phyloP scores from a whole-genome alignment of 2,113 vertebrate genomes.

The Bungarus multicinctus region DNA sequence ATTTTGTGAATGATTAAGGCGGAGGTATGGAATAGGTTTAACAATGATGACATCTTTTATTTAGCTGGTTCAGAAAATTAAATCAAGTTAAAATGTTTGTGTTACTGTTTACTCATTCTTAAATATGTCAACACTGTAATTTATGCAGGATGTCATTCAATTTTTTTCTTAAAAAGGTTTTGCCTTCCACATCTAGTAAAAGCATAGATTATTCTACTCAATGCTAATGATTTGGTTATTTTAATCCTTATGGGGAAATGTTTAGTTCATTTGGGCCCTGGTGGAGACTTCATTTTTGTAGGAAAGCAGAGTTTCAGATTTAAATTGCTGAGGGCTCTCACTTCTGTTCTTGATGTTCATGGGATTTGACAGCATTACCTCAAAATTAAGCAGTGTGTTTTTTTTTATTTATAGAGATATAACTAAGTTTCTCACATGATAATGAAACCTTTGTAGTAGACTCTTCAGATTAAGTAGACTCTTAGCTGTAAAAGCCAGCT shows the following conservation, averaged over 20 bases:
- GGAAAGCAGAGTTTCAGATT: not conserved
- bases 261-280: not conserved
- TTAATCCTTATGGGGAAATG: not conserved
- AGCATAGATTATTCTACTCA: not conserved
- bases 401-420: not conserved
- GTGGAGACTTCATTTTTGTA: not conserved
- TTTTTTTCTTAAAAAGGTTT: not conserved
- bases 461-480: not conserved
- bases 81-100: not conserved
- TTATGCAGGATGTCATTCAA: not conserved
- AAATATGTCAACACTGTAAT: not conserved
- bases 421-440: not conserved
- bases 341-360: not conserved
- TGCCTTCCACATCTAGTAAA: not conserved
- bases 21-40: conserved; percentile 25
- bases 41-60: conserved; percentile 10
- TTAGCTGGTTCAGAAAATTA: not conserved
- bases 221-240: not conserved
- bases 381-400: not conserved
- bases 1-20: accelerated
- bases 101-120: not conserved
- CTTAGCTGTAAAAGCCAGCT: not conserved
- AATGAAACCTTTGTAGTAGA: not conserved
- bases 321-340: not conserved
- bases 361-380: not conserved